phyloP scores from a whole-genome alignment of 2,797 vertebrate genomes.

The Simalia tracyae region DNA sequence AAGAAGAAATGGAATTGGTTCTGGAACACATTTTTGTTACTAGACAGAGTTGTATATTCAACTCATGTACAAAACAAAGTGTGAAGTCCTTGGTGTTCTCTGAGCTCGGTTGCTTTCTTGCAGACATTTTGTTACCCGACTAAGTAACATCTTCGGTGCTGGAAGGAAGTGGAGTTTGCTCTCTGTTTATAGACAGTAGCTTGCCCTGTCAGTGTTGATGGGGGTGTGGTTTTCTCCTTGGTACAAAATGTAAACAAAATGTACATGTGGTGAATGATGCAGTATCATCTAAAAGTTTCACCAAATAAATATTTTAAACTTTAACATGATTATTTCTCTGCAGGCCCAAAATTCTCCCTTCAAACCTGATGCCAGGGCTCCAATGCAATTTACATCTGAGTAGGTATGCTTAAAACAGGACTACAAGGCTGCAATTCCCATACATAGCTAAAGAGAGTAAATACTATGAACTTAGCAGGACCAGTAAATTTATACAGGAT shows the following conservation, averaged over 20 bases:
- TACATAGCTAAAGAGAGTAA: background rate
- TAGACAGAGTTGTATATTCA: background rate
- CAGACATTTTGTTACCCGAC: too few relatives aligned
- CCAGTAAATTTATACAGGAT: too few relatives aligned
- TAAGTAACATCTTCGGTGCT: too few relatives aligned
- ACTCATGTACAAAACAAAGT: background rate
- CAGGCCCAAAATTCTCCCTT: background rate
- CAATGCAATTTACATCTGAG: background rate
- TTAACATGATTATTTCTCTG: background rate
- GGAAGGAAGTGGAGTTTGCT: too few relatives aligned
- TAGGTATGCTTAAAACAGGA: too few relatives aligned
- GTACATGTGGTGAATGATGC: slow-evolving; percentile 58
- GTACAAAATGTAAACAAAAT: slow-evolving; percentile 26
- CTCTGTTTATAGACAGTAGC: too few relatives aligned
- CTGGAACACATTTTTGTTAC: background rate
- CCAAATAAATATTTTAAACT: slow-evolving; percentile 43
- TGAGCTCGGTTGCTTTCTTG: too few relatives aligned
- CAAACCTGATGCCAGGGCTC: background rate
- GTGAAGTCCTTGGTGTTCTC: too few relatives aligned
- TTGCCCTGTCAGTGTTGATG: too few relatives aligned
- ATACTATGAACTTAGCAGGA: too few relatives aligned
- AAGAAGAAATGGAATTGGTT: slow-evolving; percentile 5
- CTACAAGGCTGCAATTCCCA: background rate
- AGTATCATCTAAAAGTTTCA: slow-evolving; percentile 60
- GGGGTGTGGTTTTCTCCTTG: too few relatives aligned